Evolutionary conservation across 2,888 invertebrate species (phyloP), one percentile per base, ranked within the genome.

Genomic region (Dryobota labecula): DNA sequence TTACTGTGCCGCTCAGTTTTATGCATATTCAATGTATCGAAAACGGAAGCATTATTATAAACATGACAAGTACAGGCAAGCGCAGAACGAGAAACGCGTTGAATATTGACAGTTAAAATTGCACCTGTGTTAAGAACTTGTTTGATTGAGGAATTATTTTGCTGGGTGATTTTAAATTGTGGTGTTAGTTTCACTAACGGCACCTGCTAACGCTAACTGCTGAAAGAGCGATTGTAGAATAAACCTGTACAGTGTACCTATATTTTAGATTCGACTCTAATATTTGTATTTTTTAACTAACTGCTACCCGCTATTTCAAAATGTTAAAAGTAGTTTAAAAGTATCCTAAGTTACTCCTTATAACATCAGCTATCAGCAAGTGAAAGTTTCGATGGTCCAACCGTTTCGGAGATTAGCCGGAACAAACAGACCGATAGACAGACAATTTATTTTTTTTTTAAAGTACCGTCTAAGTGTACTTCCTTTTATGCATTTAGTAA

Each of bases 41-140:
- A 84, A 87, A 84, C 84, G 78, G 87, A 80, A 86, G 84, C 84
- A 58, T 82, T 81, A 84, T 82, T 80, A 84, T 63, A 66, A 64
- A 63, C 67, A 79, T 86, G 86, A 82, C 84, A 86, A 66, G 88
- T 87, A 84, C 84, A 70, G 67, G 41, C 54, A 33, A 45, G 62
- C n/a, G 51, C 71, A 84, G 56, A 41, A 36, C 58, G 13, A 6
- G 24, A 53, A 84, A 84, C 61, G 27, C 54, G 15, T 61, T 53
- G 0, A 56, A 41, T 53, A 47, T 36, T 57, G 45, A 53, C 51
- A 27, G 13, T n/a, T 76, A 13, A 47, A 70, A 43, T 49, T 24
- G 47, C 43, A 38, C 30, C 33, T 36, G 54, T 38, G 54, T 53
- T 13, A 24, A 49, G 41, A 36, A 53, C 47, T 36, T 24, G 56